Base-by-base conservation (phyloP, 2,113 vertebrate genomes). In the Prionailurus viverrinus region DNA sequence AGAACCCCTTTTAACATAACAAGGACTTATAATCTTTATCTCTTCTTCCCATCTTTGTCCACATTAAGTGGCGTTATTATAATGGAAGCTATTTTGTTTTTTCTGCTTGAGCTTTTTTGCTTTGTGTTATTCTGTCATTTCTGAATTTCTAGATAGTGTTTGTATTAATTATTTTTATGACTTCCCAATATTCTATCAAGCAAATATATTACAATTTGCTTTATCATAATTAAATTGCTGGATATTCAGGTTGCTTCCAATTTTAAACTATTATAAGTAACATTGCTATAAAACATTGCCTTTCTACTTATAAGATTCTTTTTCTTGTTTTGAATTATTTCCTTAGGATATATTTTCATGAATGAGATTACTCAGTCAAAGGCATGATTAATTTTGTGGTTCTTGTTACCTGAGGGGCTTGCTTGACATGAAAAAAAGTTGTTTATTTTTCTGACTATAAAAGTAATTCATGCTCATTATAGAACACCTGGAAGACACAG, bases 291-390 rank as follows among this genome's bases (percentile, higher is more conserved):
- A 96, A 95, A 78, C 74, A 78, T 78, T 78, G 5, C 45, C 33
- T 95, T 97, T 92, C 90, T 89, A 91, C 61, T 90, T 94, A 73
- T 41, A 83, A 68, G 58, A 58, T n/a, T 76, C 83, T 82, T 89
- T 94, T 91, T 93, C 93, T 92, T 93, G 65, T 86, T 97, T 96
- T 97, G 93, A 92, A 97, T 97, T 84, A 85, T 95, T 95, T 97
- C 97, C 94, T 98, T 95, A 94, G 96, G 96, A 89, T 93, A 96
- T 90, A 94, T 95, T 95, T 97, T 97, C 95, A 97, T 95, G 84
- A 97, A 97, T 94, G 93, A 95, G 88, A 97, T 94, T 97, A 94
- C 53, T 92, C 74, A 82, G 53, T 95, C 87, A 92, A 95, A 96
- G 78, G 15, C 48, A 73, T 89, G 76, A 86, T 96, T 97, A 98